Evolutionary conservation across 2,113 vertebrate genomes (phyloP), one percentile per base, ranked within the genome.

Genomic region (Peromyscus californicus): DNA sequence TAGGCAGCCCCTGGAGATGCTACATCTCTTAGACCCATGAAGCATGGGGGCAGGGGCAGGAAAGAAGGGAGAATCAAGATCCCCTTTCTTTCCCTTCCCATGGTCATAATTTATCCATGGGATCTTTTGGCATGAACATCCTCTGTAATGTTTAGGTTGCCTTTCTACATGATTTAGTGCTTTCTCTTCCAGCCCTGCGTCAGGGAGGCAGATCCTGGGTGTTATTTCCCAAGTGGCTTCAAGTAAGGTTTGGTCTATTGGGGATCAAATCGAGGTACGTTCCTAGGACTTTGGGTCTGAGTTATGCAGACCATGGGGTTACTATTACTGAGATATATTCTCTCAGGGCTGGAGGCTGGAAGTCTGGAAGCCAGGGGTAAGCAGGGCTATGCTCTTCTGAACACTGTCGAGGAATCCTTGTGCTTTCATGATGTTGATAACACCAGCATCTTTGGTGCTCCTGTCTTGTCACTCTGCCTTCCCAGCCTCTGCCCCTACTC

Each of bases 71-170:
- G 1, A 13, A 22, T 48, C 39, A 63, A 48, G 22, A 22, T 31
- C 57, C 29, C 67, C 54, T 75, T 87, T 84, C 22, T 24, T 85
- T 57, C 4, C 0, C 4, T 54, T 16, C 0, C 11, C 7, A 1
- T 1, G 19, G 42, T 22, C 24, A 6, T 39, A 4, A 59, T 11
- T 91, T 33, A 36, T 63, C n/a, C 26, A 33, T 42, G 0, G 0
- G 3, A 3, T 42, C 36, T 3, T 67, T 69, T 5, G 51, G 15
- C n/a, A 16, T 0, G 0, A 22, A 51, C 1, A 4, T 0, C 33
- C 7, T 69, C 51, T 7, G 11, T 5, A 36, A 21, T 31, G 54
- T 8, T 88, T 26, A 0, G 3, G n/a, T 33, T 31, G 6, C 39
- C 31, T 76, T 54, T 22, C 33, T 91, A 1, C n/a, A 57, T 6